Conservation (phyloP, 37 sponge, comb jelly and placozoan genomes). For the Hexactinellida sp. region DNA sequence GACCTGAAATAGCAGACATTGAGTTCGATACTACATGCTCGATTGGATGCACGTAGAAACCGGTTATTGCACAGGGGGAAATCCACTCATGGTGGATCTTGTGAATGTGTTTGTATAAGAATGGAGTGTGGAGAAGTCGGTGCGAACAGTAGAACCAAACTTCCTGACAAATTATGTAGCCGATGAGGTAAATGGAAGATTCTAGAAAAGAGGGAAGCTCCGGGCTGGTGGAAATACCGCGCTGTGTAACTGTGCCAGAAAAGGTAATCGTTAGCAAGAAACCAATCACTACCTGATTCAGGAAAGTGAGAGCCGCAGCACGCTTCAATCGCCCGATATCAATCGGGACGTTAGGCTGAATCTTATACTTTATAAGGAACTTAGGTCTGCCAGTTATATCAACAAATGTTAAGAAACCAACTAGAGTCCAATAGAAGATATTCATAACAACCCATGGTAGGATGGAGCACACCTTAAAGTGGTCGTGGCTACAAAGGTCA, state of each 20-base stretch:
- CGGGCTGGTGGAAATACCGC: not conserved
- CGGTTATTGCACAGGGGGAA: constrained; percentile 16
- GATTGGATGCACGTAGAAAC: constrained; percentile 24
- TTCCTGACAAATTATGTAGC: constrained; percentile 27
- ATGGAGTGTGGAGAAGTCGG: constrained; percentile 33
- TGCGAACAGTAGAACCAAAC: constrained; percentile 30
- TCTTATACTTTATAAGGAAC: constrained; percentile 61
- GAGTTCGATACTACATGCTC: constrained; percentile 22
- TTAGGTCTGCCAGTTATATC: constrained; percentile 63
- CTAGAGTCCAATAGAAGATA: not conserved
- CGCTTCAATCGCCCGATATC: not conserved
- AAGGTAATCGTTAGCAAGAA: not conserved
- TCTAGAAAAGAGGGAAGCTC: constrained; percentile 26
- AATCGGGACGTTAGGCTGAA: constrained; percentile 39
- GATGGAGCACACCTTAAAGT: not conserved
- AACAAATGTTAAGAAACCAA: constrained; percentile 33
- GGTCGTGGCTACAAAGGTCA: not conserved
- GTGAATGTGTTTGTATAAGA: constrained; percentile 32
- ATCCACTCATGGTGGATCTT: constrained; percentile 42
- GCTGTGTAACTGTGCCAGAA: not conserved
- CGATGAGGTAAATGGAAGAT: constrained; percentile 9
- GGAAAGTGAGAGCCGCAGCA: not conserved
- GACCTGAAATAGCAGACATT: constrained; percentile 19
- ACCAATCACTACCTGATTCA: not conserved
- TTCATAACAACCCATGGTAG: not conserved